phyloP scores from a whole-genome alignment of 2,113 vertebrate genomes.

The Pollimyrus isidori region DNA sequence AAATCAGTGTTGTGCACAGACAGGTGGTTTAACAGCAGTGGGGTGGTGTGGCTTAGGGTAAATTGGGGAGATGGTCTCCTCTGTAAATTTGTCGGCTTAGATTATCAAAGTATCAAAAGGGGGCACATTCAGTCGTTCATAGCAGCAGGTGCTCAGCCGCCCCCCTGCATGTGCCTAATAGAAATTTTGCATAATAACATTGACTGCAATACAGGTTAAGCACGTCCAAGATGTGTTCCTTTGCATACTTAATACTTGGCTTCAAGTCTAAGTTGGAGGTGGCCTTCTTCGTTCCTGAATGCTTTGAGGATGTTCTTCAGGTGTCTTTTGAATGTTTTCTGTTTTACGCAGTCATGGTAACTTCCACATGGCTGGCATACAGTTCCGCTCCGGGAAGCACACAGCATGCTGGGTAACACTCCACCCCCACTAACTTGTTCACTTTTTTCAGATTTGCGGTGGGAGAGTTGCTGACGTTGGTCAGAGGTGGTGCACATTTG shows the following conservation, averaged over 20 bases:
- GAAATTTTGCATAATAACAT: not conserved
- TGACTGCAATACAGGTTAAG: not conserved
- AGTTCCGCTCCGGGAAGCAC: not conserved
- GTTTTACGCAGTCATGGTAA: not conserved
- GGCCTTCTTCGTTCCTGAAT: not conserved
- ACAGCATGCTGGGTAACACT: not conserved
- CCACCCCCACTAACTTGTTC: not conserved
- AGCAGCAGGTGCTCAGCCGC: too few relatives aligned
- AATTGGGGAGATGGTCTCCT: not conserved
- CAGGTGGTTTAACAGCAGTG: not conserved
- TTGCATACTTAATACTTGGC: not conserved
- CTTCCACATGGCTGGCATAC: not conserved
- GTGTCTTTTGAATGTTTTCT: not conserved
- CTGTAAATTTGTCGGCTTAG: not conserved
- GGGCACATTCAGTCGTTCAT: too few relatives aligned
- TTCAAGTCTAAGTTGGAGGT: not conserved
- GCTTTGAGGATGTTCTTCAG: not conserved
- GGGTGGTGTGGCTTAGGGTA: not conserved
- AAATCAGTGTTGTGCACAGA: not conserved
- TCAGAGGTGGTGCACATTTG: not conserved
- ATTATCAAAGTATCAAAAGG: too few relatives aligned
- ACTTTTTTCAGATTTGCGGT: not conserved
- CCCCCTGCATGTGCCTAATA: not conserved
- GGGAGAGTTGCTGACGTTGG: not conserved
- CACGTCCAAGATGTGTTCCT: not conserved